phyloP scores from a whole-genome alignment of 1,140 invertebrate species.

The Lepidotrigona ventralis region DNA sequence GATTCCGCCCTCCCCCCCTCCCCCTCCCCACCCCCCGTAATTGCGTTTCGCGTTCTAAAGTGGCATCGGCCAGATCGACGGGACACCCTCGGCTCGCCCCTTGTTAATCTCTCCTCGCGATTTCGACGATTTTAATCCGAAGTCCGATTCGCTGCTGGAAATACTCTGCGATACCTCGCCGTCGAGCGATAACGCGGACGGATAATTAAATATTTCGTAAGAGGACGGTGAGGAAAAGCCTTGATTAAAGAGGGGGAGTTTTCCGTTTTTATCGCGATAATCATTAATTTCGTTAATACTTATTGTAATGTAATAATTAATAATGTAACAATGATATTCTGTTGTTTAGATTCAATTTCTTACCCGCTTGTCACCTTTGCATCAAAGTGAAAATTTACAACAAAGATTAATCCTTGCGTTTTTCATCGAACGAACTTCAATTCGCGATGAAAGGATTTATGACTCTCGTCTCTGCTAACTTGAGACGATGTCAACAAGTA shows the following conservation, averaged over 20 bases:
- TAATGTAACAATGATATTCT: too few species aligned
- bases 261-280: not conserved
- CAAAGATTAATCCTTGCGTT: too few species aligned
- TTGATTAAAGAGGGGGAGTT: not conserved
- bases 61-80: conserved; percentile 16
- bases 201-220: not conserved
- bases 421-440: too few species aligned
- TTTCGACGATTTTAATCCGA: not conserved
- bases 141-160: not conserved
- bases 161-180: not conserved
- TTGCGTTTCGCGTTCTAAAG: conserved; percentile 38
- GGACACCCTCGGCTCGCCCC: not conserved
- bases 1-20: not conserved
- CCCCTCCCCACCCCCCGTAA: conserved; percentile 10
- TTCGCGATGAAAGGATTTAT: not conserved
- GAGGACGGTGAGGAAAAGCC: not conserved
- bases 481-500: conserved; percentile 37
- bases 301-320: not conserved
- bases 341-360: too few species aligned
- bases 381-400: too few species aligned
- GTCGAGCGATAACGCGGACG: not conserved
- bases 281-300: not conserved
- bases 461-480: not conserved
- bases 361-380: too few species aligned
- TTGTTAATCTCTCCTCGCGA: conserved; percentile 1